phyloP scores from a whole-genome alignment of 64 coral and sea anemone species.

The Actinia equina region DNA sequence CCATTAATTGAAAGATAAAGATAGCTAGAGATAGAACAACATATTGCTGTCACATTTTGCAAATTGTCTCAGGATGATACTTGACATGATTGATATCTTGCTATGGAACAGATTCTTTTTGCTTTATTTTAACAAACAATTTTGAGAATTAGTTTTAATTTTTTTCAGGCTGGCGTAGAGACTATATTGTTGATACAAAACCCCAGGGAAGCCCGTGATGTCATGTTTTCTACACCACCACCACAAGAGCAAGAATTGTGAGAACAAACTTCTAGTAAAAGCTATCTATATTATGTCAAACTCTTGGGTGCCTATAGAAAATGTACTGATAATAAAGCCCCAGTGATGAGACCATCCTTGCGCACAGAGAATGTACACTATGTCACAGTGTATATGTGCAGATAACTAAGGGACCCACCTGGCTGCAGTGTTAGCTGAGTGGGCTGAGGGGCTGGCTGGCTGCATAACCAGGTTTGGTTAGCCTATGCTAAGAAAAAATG shows the following conservation, averaged over 20 bases:
- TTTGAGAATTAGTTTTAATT: not conserved
- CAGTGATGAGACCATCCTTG: constrained; percentile 8
- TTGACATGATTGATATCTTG: no score
- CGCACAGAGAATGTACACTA: not conserved
- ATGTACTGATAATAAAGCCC: not conserved
- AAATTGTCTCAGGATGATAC: no score
- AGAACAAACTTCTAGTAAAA: not conserved
- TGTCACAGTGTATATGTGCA: not conserved
- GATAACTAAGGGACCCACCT: constrained; percentile 1
- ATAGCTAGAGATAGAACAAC: no score
- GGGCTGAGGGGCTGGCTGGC: not conserved
- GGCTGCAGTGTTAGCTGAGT: not conserved
- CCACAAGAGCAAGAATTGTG: constrained; percentile 74
- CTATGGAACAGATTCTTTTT: no score
- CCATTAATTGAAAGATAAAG: no score
- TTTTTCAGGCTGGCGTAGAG: constrained; percentile 55
- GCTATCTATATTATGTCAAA: no score
- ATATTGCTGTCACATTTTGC: no score
- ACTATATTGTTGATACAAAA: constrained; percentile 78
- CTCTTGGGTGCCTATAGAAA: not conserved
- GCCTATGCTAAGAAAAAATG: not conserved
- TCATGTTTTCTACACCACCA: constrained; percentile 73
- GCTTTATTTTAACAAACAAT: no score
- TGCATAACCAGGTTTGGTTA: no score
- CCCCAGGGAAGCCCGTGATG: constrained; percentile 77